Conservation (phyloP, 2,888 invertebrate genomes). For the Calephelis perditalis region DNA sequence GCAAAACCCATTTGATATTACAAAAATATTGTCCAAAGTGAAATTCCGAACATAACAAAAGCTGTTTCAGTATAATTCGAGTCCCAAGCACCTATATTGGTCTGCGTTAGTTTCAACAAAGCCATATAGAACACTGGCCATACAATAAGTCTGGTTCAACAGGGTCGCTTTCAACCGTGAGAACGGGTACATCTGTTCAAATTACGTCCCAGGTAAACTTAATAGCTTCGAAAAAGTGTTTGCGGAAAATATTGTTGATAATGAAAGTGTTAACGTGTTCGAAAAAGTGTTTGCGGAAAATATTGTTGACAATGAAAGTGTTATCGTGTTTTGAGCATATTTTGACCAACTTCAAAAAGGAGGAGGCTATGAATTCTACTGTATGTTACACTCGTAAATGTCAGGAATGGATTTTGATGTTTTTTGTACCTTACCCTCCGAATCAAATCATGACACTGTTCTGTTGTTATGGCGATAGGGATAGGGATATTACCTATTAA, state of each 20-base stretch:
- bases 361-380: no score
- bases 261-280: constrained; percentile 15
- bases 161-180: constrained; percentile 43
- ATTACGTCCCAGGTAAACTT: constrained; percentile 49
- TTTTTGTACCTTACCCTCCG: no score
- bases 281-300: constrained; percentile 47
- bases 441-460: no score
- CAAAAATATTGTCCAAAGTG: not conserved
- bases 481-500: no score
- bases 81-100: constrained; percentile 22
- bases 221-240: constrained; percentile 44
- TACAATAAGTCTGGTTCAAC: constrained; percentile 32
- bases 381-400: no score
- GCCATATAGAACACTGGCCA: constrained; percentile 33
- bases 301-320: constrained; percentile 29
- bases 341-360: no score
- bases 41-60: not conserved
- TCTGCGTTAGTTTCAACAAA: constrained; percentile 38
- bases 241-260: constrained; percentile 32
- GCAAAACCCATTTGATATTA: not conserved
- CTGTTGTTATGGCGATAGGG: no score
- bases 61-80: constrained; percentile 22
- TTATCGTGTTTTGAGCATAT: not conserved
- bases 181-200: constrained; percentile 61
- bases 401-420: no score